These are phyloP conservation scores for Hypercompe scribonia DNA, from an alignment of 2,888 invertebrate genomes.

Conservation along the genomic window DNA sequence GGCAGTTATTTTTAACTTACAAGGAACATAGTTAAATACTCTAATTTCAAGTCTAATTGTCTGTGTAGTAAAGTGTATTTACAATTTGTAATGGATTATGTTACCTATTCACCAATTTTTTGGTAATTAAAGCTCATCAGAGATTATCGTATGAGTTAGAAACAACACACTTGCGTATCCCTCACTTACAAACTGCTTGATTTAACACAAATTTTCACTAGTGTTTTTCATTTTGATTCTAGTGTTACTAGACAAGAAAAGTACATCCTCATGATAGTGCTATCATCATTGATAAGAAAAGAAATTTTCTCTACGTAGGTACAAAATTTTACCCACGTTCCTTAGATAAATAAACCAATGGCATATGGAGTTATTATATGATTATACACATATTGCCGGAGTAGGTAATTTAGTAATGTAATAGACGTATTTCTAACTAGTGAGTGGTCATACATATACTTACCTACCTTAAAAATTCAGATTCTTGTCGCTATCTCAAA, in stretches of 20 bases:
- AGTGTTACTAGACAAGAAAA: background rate
- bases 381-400: background rate
- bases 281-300: background rate
- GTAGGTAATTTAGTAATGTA: constrained; percentile 3
- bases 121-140: background rate
- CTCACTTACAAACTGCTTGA: background rate
- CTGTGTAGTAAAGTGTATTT: background rate
- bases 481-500: constrained; percentile 34
- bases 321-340: no score
- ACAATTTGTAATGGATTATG: background rate
- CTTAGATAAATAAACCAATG: background rate
- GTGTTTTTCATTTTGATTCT: no score
- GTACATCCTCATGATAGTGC: background rate
- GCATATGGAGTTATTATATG: background rate
- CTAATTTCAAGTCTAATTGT: no score
- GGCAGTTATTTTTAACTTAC: background rate
- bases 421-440: background rate
- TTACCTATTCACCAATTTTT: background rate
- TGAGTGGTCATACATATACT: background rate
- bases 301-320: background rate
- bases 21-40: background rate
- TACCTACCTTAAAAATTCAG: constrained; percentile 25
- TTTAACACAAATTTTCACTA: background rate
- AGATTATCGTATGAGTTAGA: background rate
- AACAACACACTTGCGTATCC: background rate